phyloP scores from a whole-genome alignment of 1,140 invertebrate species.

The Drosophila hydei region DNA sequence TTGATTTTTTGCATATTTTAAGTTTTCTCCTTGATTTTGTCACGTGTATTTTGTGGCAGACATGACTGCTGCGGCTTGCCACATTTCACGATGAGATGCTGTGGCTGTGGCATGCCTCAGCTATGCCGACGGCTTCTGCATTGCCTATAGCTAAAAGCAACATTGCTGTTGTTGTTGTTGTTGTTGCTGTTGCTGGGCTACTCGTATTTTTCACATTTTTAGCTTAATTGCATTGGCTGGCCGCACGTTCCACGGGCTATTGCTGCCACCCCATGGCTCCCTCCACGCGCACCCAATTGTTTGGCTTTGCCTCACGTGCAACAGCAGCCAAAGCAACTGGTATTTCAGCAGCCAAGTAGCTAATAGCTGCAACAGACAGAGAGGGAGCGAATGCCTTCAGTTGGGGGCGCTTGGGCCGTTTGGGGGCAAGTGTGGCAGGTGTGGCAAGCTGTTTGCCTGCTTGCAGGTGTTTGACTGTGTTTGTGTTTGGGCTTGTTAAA shows the following conservation, averaged over 20 bases:
- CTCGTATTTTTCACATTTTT: constrained; percentile 77
- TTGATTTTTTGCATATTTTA: not conserved
- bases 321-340: constrained; percentile 60
- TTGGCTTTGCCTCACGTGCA: constrained; percentile 54
- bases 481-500: constrained; percentile 80
- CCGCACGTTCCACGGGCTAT: constrained; percentile 61
- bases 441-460: constrained; percentile 19
- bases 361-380: constrained; percentile 64
- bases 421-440: constrained; percentile 19
- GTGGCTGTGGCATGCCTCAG: constrained; percentile 16
- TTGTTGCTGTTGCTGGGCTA: constrained; percentile 13
- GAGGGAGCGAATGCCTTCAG: constrained; percentile 2
- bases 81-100: constrained; percentile 7
- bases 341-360: constrained; percentile 61
- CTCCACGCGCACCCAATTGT: constrained; percentile 46
- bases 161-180: constrained; percentile 6
- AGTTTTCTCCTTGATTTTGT: not conserved
- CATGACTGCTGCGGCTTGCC: constrained; percentile 12
- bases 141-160: not conserved
- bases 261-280: not conserved
- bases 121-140: constrained; percentile 4
- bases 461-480: constrained; percentile 29
- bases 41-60: constrained; percentile 16
- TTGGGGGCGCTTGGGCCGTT: not conserved
- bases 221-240: constrained; percentile 78